Percentiles rank a stretch among this genome's conserved stretches.
Evolutionary conservation across 2,888 invertebrate genomes (phyloP).

Genomic region (Eledona agricola): DNA sequence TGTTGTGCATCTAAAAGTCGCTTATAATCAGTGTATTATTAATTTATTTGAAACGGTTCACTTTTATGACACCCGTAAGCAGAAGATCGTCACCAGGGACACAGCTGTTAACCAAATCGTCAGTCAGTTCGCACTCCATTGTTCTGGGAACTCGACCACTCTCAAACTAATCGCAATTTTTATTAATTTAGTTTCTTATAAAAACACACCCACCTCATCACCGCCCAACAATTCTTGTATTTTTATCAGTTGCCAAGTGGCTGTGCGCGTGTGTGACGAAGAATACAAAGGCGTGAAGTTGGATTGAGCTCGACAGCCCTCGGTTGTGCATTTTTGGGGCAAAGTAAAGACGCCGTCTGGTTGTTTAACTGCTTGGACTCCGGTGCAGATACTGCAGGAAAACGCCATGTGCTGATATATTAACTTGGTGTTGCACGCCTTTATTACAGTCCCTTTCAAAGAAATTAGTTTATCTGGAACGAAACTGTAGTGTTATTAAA

Average conservation of each 20-base stretch:
- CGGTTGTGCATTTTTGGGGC: slow-evolving; percentile 68
- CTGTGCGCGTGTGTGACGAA: slow-evolving; percentile 77
- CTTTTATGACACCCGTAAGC: slow-evolving; percentile 86
- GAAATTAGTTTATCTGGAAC: slow-evolving; percentile 76
- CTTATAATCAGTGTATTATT: no score
- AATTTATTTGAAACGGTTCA: slow-evolving; percentile 49
- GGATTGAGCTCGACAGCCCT: slow-evolving; percentile 67
- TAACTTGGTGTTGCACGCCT: slow-evolving; percentile 78
- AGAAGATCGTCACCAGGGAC: slow-evolving; percentile 90
- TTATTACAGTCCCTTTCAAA: slow-evolving; percentile 85
- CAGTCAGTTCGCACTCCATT: slow-evolving; percentile 85
- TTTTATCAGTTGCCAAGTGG: slow-evolving; percentile 82
- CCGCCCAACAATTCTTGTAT: slow-evolving; percentile 80
- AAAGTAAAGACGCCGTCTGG: slow-evolving; percentile 68
- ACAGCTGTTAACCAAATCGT: slow-evolving; percentile 84
- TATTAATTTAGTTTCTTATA: slow-evolving; percentile 16
- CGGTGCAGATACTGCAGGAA: slow-evolving; percentile 74
- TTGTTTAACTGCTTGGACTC: slow-evolving; percentile 73
- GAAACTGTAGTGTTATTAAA: slow-evolving; percentile 22
- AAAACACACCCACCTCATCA: slow-evolving; percentile 67
- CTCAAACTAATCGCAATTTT: slow-evolving; percentile 71
- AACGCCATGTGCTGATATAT: slow-evolving; percentile 82
- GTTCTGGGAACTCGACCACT: slow-evolving; percentile 79
- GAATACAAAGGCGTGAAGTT: slow-evolving; percentile 71
- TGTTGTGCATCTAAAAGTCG: slow-evolving; percentile 67